Base-by-base conservation (phyloP, 37 sponge, comb jelly and placozoan species). In the Chondrosia reniformis region DNA sequence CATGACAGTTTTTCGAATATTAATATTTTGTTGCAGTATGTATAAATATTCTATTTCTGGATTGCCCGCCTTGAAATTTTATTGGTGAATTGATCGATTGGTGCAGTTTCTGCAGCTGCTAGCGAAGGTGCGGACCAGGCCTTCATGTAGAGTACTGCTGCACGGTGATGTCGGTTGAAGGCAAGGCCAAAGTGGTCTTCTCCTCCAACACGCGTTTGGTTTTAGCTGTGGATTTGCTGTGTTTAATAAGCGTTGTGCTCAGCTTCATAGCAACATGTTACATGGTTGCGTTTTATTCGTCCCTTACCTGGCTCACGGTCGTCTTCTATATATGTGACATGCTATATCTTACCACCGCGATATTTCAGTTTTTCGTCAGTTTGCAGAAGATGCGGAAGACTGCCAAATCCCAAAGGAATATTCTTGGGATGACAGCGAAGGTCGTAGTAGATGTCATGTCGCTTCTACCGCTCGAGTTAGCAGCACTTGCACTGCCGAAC, bases 391-490 rank as follows among this genome's bases (percentile, higher is more conserved):
- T 38, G 33, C 85, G 89, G 21, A 76, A 73, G 10, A 24, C 77
- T 0, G 66, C 80, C 31, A 67, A 59, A n/a, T 63, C 80, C 25
- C 41, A n/a, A 28, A 43, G 65, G 63, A 76, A 71, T 44, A 84
- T 56, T 44, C 81, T 63, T n/a, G 8, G 77, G 45, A 33, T 78
- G 38, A 78, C 78, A 55, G 22, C 83, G 33, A 74, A 76, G 30
- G 79, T 87, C 44, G n/a, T 78, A 12, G 46, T 45, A 0, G 89
- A 89, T 54, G 3, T 84, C 4, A 0, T 80, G 31, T 72, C 85
- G 33, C 46, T 89, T 12, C 6, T 89, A 17, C 89, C 89, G 7
- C 73, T 89, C 41, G 89, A 89, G 45, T 1, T 89, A 9, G 76
- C 81, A 25, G 62, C 78, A 0, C 41, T 89, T 40, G 78, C 80